phyloP scores from a whole-genome alignment of 2,113 vertebrate genomes.

The Trematocara stigmaticum region DNA sequence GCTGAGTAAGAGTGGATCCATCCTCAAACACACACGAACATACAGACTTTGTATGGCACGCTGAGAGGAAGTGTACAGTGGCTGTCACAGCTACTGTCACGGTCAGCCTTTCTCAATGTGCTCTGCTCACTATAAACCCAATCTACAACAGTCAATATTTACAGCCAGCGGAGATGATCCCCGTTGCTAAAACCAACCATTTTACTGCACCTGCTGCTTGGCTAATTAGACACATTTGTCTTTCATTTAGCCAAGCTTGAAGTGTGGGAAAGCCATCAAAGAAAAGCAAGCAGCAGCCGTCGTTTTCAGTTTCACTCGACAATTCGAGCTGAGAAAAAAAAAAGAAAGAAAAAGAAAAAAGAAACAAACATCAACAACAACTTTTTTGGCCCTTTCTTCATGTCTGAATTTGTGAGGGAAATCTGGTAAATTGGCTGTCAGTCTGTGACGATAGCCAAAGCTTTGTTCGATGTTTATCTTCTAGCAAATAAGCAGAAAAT shows the following conservation, averaged over 20 bases:
- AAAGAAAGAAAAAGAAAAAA: not conserved
- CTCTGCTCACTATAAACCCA: conserved; percentile 14
- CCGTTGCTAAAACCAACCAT: conserved; percentile 57
- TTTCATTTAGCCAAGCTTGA: conserved; percentile 58
- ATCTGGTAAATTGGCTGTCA: not conserved
- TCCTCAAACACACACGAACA: not conserved
- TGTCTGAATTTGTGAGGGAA: not conserved
- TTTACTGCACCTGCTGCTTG: conserved; percentile 61
- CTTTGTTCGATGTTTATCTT: not conserved
- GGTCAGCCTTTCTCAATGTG: conserved; percentile 27
- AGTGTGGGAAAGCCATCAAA: conserved; percentile 53
- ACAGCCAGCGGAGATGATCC: conserved; percentile 48
- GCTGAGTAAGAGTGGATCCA: not conserved
- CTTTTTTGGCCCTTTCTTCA: not conserved
- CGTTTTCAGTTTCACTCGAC: not conserved
- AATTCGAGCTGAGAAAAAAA: not conserved
- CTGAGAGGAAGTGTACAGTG: conserved; percentile 7
- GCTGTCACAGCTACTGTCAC: conserved; percentile 49
- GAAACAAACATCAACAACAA: not conserved
- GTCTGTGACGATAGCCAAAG: not conserved
- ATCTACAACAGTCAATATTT: conserved; percentile 69
- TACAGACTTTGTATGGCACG: not conserved
- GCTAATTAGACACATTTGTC: conserved; percentile 66
- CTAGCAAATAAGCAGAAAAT: not conserved
- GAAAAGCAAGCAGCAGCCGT: not conserved